phyloP scores from a whole-genome alignment of 2,888 invertebrate genomes.

The Netelia melanura region DNA sequence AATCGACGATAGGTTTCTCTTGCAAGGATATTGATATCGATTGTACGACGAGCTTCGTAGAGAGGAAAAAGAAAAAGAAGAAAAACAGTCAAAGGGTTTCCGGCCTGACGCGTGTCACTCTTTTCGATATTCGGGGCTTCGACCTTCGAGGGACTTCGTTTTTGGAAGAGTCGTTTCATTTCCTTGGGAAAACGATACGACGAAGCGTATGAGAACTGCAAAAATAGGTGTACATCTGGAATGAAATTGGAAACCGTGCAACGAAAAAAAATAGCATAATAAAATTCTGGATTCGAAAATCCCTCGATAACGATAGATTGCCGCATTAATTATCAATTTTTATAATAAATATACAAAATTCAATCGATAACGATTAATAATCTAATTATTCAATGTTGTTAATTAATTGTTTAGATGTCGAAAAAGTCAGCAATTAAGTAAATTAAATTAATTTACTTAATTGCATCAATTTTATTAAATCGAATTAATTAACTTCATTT shows the following conservation, averaged over 20 bases:
- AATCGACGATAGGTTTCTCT: neutral
- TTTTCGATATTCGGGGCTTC: conserved; percentile 22
- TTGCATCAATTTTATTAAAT: no score
- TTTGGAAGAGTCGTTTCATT: conserved; percentile 6
- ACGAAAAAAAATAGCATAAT: neutral
- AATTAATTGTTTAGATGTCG: no score
- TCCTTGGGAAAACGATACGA: conserved; percentile 12
- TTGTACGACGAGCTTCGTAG: neutral
- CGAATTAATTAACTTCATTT: no score
- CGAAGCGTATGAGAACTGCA: neutral
- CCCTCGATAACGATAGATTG: no score
- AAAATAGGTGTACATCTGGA: neutral
- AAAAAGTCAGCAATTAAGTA: no score
- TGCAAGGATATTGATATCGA: conserved; percentile 4
- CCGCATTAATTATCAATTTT: no score
- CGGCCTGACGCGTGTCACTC: conserved; percentile 31
- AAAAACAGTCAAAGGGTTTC: neutral
- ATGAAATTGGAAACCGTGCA: conserved; percentile 23
- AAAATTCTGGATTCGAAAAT: no score
- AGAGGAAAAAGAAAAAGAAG: neutral
- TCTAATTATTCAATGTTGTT: no score
- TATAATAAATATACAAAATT: no score
- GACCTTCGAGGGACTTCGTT: conserved; percentile 12
- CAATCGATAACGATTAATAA: no score
- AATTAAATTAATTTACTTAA: no score